These are phyloP conservation scores for Clepsis dumicolana DNA, from an alignment of 2,888 invertebrate species.

Conservation along the genomic window DNA sequence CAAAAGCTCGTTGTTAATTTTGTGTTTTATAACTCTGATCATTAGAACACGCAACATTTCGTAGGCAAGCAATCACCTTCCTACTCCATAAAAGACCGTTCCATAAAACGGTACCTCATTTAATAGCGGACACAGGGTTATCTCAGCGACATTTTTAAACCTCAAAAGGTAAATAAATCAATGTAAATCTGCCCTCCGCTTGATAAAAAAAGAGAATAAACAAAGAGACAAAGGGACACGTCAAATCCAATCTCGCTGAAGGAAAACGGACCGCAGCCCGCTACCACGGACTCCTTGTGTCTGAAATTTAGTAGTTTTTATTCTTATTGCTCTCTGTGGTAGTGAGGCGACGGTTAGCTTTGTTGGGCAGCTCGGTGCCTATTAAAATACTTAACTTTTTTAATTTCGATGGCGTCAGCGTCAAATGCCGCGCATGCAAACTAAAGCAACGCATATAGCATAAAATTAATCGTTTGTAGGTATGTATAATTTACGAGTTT, in stretches of 20 bases:
- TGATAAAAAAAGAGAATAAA: slow-evolving; percentile 36
- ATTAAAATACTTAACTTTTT: too few species aligned
- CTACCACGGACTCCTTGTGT: neutral
- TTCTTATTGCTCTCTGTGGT: neutral
- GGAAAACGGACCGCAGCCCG: slow-evolving; percentile 27
- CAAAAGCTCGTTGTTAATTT: too few species aligned
- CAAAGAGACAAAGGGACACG: slow-evolving; percentile 50
- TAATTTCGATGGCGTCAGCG: too few species aligned
- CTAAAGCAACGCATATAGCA: too few species aligned
- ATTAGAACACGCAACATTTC: neutral
- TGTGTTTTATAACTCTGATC: too few species aligned
- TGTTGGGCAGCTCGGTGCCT: too few species aligned
- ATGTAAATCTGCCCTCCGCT: slow-evolving; percentile 25
- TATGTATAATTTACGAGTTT: too few species aligned
- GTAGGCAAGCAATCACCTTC: neutral
- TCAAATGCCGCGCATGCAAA: too few species aligned
- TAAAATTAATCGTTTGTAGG: too few species aligned
- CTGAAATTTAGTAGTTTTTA: neutral
- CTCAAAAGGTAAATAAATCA: slow-evolving; percentile 30
- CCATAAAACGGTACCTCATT: neutral
- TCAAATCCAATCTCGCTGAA: slow-evolving; percentile 53
- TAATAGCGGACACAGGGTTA: neutral
- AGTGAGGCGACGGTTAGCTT: neutral
- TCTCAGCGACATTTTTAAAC: slow-evolving; percentile 26
- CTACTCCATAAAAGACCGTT: neutral